phyloP scores from a whole-genome alignment of 2,888 invertebrate genomes.

The Polydrusus cervinus region DNA sequence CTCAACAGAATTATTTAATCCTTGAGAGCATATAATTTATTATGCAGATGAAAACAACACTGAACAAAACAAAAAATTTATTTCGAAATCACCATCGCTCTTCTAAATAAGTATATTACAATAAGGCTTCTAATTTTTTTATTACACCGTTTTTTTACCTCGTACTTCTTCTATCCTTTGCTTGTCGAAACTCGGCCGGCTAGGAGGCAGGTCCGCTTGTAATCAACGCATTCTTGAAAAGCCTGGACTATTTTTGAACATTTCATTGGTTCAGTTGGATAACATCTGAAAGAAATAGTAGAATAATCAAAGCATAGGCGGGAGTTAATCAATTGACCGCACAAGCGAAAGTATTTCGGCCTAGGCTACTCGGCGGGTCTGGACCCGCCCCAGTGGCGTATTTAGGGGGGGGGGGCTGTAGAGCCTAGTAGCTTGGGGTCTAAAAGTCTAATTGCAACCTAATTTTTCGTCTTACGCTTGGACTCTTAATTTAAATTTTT shows the following conservation, averaged over 20 bases:
- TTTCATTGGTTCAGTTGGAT: conserved; percentile 76
- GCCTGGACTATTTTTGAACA: conserved; percentile 77
- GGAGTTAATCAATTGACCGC: too few relatives aligned
- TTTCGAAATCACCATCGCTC: conserved; percentile 19
- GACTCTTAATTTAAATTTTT: too few relatives aligned
- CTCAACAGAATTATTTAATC: too few relatives aligned
- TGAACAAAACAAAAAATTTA: conserved; percentile 45
- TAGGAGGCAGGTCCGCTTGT: conserved; percentile 70
- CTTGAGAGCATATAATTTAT: too few relatives aligned
- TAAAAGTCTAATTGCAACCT: too few relatives aligned
- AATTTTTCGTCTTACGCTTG: too few relatives aligned
- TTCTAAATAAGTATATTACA: conserved; percentile 50
- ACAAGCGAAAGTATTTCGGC: too few relatives aligned
- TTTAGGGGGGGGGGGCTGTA: too few relatives aligned
- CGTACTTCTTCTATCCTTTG: conserved; percentile 37
- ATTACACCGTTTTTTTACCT: background rate
- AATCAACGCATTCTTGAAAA: conserved; percentile 77
- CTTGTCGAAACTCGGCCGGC: conserved; percentile 56
- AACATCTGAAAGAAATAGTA: conserved; percentile 59
- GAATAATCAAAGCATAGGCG: background rate
- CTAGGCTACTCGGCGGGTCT: too few relatives aligned
- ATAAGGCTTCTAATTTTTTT: conserved; percentile 42
- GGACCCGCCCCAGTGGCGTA: too few relatives aligned
- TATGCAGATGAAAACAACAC: too few relatives aligned
- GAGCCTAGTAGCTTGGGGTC: too few relatives aligned